Evolutionary conservation across 2,797 vertebrate species (phyloP).

Genomic region (Myotis findleyi): DNA sequence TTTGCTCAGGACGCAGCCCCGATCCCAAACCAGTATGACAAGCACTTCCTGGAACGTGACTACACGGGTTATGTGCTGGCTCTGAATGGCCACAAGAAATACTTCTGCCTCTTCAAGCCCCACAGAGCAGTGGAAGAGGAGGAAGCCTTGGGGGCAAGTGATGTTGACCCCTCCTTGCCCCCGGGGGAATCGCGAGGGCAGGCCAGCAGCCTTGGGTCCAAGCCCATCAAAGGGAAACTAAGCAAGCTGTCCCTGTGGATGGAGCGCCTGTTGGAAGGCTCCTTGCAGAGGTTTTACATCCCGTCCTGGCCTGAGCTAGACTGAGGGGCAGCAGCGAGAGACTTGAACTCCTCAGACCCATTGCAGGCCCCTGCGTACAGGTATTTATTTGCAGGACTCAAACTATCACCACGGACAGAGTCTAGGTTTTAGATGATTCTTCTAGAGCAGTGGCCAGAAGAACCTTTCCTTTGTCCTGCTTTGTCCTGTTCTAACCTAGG

Average conservation of each 20-base stretch:
- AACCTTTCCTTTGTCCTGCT: background rate
- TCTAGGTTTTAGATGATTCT: constrained; percentile 82
- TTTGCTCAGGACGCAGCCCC: constrained; percentile 93
- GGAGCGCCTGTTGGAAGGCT: constrained; percentile 97
- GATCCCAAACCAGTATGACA: constrained; percentile 93
- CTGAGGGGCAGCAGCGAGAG: constrained; percentile 82
- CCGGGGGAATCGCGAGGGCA: constrained; percentile 88
- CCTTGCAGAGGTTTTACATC: constrained; percentile 96
- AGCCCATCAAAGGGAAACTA: constrained; percentile 93
- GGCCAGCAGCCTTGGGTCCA: constrained; percentile 84
- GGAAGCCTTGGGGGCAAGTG: constrained; percentile 67
- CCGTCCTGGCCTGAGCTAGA: constrained; percentile 95
- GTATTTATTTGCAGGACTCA: constrained; percentile 80
- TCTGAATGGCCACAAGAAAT: constrained; percentile 98
- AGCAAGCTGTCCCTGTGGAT: constrained; percentile 97
- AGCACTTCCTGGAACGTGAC: constrained; percentile 91
- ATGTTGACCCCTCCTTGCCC: constrained; percentile 81
- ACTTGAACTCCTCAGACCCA: constrained; percentile 74
- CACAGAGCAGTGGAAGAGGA: constrained; percentile 89
- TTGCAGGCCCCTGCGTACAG: constrained; percentile 75
- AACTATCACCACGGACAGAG: constrained; percentile 57
- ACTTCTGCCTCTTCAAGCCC: constrained; percentile 97
- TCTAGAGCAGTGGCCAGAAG: constrained; percentile 70
- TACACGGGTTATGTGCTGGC: constrained; percentile 97
- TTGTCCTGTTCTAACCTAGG: constrained; percentile 23